A percentile compares a stretch with the other conserved stretches of the same genome.
Evolutionary conservation across 2,797 vertebrate species (phyloP).

Genomic region (Psittacula echo): DNA sequence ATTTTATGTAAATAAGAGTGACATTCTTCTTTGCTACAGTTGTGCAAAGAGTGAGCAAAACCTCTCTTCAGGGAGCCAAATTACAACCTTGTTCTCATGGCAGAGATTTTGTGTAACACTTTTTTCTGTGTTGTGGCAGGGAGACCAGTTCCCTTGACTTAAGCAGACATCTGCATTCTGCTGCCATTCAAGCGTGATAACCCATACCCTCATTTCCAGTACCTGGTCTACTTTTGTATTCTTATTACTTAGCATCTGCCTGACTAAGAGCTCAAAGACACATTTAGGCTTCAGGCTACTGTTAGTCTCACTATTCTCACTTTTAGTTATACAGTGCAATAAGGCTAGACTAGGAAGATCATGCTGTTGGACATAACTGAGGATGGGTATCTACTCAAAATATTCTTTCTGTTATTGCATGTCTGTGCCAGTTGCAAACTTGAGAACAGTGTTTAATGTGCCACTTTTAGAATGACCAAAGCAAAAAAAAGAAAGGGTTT

Average conservation of each 20-base stretch:
- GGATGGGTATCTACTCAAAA: not conserved
- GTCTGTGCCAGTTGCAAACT: not conserved
- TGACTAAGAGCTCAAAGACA: not conserved
- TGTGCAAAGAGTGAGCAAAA: not conserved
- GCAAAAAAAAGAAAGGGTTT: not conserved
- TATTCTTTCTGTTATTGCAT: not conserved
- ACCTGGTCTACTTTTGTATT: not conserved
- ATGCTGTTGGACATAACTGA: not conserved
- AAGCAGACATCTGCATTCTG: not conserved
- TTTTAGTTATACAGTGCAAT: not conserved
- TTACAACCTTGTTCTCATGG: not conserved
- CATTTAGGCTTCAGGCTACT: not conserved
- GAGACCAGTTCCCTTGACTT: not conserved
- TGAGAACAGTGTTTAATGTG: not conserved
- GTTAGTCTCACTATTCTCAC: not conserved
- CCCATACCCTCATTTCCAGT: not conserved
- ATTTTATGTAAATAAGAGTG: conserved; percentile 16
- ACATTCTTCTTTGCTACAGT: not conserved
- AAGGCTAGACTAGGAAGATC: not conserved
- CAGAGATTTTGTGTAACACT: not conserved
- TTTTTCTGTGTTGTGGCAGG: not conserved
- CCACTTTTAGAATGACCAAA: not conserved
- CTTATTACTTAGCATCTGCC: not conserved
- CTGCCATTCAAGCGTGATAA: not conserved
- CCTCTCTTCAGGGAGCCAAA: not conserved